Conservation (phyloP, 2,888 invertebrate species). For the Eumerus sabulonum region DNA sequence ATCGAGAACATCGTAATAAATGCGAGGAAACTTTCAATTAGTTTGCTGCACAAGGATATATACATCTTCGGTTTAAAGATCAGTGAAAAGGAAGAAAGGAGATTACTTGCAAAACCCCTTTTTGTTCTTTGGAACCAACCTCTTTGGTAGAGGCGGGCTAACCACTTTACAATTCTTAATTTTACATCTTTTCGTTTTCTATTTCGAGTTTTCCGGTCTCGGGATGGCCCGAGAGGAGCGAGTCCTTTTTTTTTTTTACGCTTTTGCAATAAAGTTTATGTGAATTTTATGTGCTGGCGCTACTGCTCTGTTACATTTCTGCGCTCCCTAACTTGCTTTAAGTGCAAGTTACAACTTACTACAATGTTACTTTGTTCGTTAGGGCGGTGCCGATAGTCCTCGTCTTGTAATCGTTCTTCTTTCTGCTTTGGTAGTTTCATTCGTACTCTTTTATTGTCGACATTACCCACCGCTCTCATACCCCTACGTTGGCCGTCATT, state of each 20-base stretch:
- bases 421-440: too few species aligned
- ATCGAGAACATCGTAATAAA: constrained; percentile 53
- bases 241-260: constrained; percentile 15
- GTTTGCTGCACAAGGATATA: constrained; percentile 52
- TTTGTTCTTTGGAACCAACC: background rate
- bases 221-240: background rate
- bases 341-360: constrained; percentile 47
- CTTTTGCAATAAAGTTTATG: constrained; percentile 51
- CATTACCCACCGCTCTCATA: too few species aligned
- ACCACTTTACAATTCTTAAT: constrained; percentile 62
- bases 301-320: constrained; percentile 37
- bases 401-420: too few species aligned
- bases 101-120: constrained; percentile 20
- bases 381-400: constrained; percentile 7
- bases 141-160: constrained; percentile 16
- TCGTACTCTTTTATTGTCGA: too few species aligned
- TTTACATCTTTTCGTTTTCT: constrained; percentile 40
- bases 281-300: constrained; percentile 38
- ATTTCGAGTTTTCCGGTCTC: background rate
- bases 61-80: constrained; percentile 28
- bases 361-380: constrained; percentile 36
- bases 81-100: constrained; percentile 5
- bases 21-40: constrained; percentile 66
- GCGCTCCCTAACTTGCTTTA: background rate
- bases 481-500: too few species aligned